These are phyloP conservation scores for Parnassius smintheus DNA, from an alignment of 2,888 invertebrate species.

Conservation along the genomic window DNA sequence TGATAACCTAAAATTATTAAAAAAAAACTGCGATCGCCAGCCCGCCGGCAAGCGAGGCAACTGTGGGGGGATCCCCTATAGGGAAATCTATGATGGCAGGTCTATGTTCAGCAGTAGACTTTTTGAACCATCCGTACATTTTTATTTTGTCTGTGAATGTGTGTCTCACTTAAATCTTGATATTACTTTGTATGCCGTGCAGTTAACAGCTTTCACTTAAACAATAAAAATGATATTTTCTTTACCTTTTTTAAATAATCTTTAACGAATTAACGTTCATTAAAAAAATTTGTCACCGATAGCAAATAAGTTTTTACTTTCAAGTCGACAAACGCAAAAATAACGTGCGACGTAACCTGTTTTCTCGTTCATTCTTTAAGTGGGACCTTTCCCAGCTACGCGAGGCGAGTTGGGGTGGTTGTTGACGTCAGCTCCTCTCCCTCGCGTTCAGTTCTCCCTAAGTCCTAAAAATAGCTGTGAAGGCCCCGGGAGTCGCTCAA, in stretches of 20 bases:
- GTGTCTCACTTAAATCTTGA: no score
- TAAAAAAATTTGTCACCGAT: slow-evolving; percentile 7
- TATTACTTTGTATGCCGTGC: no score
- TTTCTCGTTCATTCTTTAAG: slow-evolving; percentile 42
- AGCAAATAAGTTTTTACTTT: slow-evolving; percentile 44
- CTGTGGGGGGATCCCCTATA: no score
- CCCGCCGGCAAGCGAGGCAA: no score
- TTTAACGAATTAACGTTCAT: neutral
- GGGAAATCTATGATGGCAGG: no score
- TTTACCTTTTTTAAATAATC: neutral
- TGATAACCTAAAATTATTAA: no score
- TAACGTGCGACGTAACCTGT: slow-evolving; percentile 44
- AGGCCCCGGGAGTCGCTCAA: slow-evolving; percentile 73
- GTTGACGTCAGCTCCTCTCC: slow-evolving; percentile 54
- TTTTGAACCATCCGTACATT: no score
- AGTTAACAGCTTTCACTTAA: no score
- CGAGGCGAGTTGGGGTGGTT: slow-evolving; percentile 41
- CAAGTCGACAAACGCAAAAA: slow-evolving; percentile 44
- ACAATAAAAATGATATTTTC: no score
- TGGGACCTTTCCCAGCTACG: slow-evolving; percentile 28
- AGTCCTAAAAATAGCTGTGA: slow-evolving; percentile 72
- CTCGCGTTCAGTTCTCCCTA: slow-evolving; percentile 44
- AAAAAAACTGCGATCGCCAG: no score
- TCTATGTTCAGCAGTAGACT: no score
- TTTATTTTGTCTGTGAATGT: no score